phyloP scores from a whole-genome alignment of 2,888 invertebrate species.

The Apamea anceps region DNA sequence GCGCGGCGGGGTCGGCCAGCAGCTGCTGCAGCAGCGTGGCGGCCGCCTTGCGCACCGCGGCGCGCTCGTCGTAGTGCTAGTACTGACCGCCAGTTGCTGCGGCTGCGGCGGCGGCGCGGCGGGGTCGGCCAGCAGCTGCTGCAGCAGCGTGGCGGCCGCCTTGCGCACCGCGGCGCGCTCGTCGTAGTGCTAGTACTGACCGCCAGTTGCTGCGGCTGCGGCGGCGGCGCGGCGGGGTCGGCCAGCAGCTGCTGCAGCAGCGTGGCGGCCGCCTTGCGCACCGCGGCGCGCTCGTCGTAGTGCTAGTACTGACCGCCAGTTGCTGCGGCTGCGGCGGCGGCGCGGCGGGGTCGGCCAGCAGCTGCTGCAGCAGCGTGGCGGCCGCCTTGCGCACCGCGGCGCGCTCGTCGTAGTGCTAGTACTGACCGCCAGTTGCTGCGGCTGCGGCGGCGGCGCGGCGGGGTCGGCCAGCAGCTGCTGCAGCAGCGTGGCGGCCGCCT shows the following conservation, averaged over 20 bases:
- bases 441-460: constrained; percentile 41
- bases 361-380: constrained; percentile 73
- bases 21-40: constrained; percentile 75
- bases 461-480: constrained; percentile 73
- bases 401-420: constrained; percentile 15
- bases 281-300: constrained; percentile 20
- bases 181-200: neutral
- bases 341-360: constrained; percentile 66
- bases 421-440: constrained; percentile 71
- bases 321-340: constrained; percentile 63
- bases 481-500: constrained; percentile 66
- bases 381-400: constrained; percentile 69
- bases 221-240: too few species aligned
- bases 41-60: constrained; percentile 69
- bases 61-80: constrained; percentile 15
- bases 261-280: neutral
- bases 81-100: constrained; percentile 71
- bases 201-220: too few species aligned
- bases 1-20: constrained; percentile 61
- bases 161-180: constrained; percentile 70
- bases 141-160: constrained; percentile 67
- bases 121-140: constrained; percentile 72
- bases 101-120: constrained; percentile 46
- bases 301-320: constrained; percentile 67
- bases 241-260: constrained; percentile 8